phyloP scores from a whole-genome alignment of 2,888 invertebrate genomes.

The Netelia inedita region DNA sequence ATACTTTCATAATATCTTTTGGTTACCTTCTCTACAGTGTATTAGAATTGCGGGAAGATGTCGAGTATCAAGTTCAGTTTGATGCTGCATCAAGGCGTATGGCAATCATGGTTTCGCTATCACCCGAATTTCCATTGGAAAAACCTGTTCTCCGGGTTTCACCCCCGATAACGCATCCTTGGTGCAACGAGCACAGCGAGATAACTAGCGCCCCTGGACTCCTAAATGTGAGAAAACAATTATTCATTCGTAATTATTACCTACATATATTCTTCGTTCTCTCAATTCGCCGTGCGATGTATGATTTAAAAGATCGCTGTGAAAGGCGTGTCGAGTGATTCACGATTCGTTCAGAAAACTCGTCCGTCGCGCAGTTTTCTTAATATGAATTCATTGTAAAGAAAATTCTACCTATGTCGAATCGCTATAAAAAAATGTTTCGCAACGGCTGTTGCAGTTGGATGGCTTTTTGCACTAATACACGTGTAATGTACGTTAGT shows the following conservation, averaged over 20 bases:
- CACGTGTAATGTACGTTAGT: neutral
- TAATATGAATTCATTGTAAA: neutral
- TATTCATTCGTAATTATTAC: neutral
- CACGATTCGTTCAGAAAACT: no score
- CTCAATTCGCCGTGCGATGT: neutral
- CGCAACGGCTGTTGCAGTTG: conserved; percentile 24
- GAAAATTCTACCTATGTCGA: neutral
- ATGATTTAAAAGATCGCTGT: conserved; percentile 4
- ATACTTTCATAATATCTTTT: no score
- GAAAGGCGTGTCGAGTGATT: neutral
- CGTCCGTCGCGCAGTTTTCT: no score
- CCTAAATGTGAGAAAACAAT: conserved; percentile 87
- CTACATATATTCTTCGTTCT: neutral
- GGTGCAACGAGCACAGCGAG: conserved; percentile 90
- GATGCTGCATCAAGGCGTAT: conserved; percentile 88
- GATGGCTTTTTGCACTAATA: conserved; percentile 36
- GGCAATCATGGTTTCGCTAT: conserved; percentile 89
- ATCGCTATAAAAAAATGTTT: neutral
- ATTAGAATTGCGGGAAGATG: conserved; percentile 89
- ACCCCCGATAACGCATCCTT: conserved; percentile 90
- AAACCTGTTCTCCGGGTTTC: conserved; percentile 90
- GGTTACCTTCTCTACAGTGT: conserved; percentile 86
- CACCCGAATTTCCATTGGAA: conserved; percentile 91
- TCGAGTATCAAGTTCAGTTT: conserved; percentile 91
- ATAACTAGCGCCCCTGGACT: conserved; percentile 91